These are phyloP conservation scores for Drosophila athabasca DNA, from an alignment of 1,140 invertebrate genomes.

Conservation along the genomic window DNA sequence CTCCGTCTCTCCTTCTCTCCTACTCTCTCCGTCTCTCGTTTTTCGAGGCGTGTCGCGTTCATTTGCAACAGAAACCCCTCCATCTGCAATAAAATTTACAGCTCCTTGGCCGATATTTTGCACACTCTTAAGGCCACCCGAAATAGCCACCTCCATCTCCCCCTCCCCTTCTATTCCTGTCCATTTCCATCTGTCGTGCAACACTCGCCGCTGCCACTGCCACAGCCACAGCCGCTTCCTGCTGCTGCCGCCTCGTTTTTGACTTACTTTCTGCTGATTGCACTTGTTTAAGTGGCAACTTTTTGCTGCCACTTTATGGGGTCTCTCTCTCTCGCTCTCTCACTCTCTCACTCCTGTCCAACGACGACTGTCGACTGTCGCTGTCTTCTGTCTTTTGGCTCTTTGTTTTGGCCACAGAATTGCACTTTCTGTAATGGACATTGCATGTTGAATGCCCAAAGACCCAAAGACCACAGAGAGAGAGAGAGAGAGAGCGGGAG, in stretches of 20 bases:
- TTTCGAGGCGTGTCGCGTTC: slow-evolving; percentile 69
- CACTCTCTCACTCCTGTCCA: no score
- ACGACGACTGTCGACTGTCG: neutral
- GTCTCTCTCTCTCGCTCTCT: no score
- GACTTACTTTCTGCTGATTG: slow-evolving; percentile 74
- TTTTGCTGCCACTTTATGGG: slow-evolving; percentile 43
- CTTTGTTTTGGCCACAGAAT: slow-evolving; percentile 48
- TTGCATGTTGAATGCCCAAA: slow-evolving; percentile 70
- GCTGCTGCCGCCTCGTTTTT: slow-evolving; percentile 35
- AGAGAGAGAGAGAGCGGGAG: no score
- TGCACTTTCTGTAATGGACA: slow-evolving; percentile 74
- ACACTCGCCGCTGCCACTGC: slow-evolving; percentile 7
- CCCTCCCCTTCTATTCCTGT: slow-evolving; percentile 26
- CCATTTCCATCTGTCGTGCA: slow-evolving; percentile 29
- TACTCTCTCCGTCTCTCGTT: slow-evolving; percentile 7
- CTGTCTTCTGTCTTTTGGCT: slow-evolving; percentile 9
- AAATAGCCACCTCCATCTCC: neutral
- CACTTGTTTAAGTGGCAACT: slow-evolving; percentile 75
- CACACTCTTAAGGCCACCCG: slow-evolving; percentile 59
- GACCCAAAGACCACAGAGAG: slow-evolving; percentile 39
- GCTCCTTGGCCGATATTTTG: slow-evolving; percentile 71
- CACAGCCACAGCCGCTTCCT: slow-evolving; percentile 19
- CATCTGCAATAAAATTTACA: slow-evolving; percentile 69
- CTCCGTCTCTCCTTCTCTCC: neutral
- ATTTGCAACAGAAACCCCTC: slow-evolving; percentile 62